Conservation (phyloP, 2,888 invertebrate genomes). For the Thyatira batis region DNA sequence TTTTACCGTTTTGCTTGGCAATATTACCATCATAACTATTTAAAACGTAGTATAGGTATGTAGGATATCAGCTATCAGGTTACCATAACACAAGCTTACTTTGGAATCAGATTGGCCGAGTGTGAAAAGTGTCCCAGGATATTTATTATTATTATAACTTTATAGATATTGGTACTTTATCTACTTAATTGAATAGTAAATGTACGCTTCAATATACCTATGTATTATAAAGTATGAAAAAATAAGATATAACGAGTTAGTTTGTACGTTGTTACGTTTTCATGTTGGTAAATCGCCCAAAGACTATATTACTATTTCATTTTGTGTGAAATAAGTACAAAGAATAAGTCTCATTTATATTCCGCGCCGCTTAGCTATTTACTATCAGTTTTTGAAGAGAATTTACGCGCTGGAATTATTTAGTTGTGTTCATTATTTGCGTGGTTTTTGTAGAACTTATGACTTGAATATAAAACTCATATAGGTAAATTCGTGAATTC, state of each 20-base stretch:
- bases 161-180: too few species aligned
- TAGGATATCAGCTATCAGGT: too few species aligned
- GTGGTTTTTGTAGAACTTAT: conserved; percentile 34
- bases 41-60: too few species aligned
- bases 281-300: conserved; percentile 36
- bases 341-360: conserved; percentile 44
- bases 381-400: conserved; percentile 33
- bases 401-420: conserved; percentile 14
- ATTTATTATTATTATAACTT: too few species aligned
- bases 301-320: conserved; percentile 35
- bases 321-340: conserved; percentile 37
- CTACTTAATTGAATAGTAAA: background rate
- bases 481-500: conserved; percentile 8
- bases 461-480: conserved; percentile 29
- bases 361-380: conserved; percentile 30
- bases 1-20: background rate
- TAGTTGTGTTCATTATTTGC: conserved; percentile 25
- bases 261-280: conserved; percentile 23
- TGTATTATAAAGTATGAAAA: too few species aligned
- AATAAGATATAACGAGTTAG: conserved; percentile 7
- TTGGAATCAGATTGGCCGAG: too few species aligned
- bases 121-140: too few species aligned
- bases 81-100: too few species aligned
- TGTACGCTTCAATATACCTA: too few species aligned
- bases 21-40: too few species aligned